These are phyloP conservation scores for Sympetrum striolatum DNA, from an alignment of 2,888 invertebrate genomes.

Conservation along the genomic window DNA sequence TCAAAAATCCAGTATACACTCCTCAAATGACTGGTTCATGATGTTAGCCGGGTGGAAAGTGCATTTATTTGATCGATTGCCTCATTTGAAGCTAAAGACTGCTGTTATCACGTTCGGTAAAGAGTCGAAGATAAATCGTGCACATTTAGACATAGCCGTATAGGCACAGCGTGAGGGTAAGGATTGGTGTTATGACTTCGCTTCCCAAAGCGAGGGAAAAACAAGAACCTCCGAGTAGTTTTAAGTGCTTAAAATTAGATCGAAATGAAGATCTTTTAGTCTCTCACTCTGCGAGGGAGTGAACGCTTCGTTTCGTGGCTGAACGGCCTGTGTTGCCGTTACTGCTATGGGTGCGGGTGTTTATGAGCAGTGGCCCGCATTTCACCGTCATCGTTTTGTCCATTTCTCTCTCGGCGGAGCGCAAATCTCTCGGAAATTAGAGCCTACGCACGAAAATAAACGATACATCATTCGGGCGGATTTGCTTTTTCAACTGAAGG, in stretches of 20 bases:
- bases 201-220: background rate
- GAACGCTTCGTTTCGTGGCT: background rate
- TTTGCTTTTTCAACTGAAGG: background rate
- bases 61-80: too few species aligned
- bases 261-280: background rate
- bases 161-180: background rate
- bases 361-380: background rate
- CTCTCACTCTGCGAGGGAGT: background rate
- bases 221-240: background rate
- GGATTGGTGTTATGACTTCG: background rate
- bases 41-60: too few species aligned
- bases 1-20: too few species aligned
- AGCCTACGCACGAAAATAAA: background rate
- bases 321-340: background rate
- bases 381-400: background rate
- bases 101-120: background rate
- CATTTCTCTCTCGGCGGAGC: background rate
- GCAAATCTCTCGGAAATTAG: background rate
- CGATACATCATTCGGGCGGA: background rate
- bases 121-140: background rate
- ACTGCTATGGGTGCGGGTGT: background rate
- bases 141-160: background rate
- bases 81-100: background rate
- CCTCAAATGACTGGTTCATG: too few species aligned
- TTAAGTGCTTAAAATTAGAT: background rate